Evolutionary conservation across 1,140 invertebrate genomes (phyloP).

Genomic region (Brachionus koreanus): DNA sequence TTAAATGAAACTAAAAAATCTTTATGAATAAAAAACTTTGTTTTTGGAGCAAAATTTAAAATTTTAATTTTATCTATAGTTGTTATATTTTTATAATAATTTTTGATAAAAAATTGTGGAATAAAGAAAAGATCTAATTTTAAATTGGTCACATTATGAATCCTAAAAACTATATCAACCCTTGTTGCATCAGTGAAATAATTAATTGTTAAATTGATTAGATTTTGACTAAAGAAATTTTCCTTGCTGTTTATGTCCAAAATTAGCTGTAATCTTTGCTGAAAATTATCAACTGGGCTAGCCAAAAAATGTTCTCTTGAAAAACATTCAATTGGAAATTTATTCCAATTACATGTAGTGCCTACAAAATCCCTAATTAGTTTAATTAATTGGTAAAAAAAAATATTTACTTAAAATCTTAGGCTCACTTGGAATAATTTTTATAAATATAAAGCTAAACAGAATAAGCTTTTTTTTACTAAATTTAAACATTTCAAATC

Average conservation of each 20-base stretch:
- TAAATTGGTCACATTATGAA: neutral
- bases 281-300: neutral
- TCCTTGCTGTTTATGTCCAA: neutral
- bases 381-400: neutral
- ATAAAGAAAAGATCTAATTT: neutral
- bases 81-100: neutral
- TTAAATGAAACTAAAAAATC: neutral
- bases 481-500: neutral
- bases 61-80: conserved; percentile 11
- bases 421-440: neutral
- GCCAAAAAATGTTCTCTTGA: neutral
- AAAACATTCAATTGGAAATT: neutral
- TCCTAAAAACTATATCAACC: neutral
- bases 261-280: neutral
- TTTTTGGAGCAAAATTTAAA: conserved; percentile 10
- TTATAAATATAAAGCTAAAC: neutral
- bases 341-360: neutral
- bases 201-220: neutral
- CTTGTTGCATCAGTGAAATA: neutral
- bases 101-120: neutral
- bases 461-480: neutral
- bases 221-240: neutral
- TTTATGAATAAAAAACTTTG: neutral
- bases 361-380: neutral
- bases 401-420: neutral